Evolutionary conservation across 1,140 invertebrate genomes (phyloP).

Genomic region (Ceratosolen fusciceps): DNA sequence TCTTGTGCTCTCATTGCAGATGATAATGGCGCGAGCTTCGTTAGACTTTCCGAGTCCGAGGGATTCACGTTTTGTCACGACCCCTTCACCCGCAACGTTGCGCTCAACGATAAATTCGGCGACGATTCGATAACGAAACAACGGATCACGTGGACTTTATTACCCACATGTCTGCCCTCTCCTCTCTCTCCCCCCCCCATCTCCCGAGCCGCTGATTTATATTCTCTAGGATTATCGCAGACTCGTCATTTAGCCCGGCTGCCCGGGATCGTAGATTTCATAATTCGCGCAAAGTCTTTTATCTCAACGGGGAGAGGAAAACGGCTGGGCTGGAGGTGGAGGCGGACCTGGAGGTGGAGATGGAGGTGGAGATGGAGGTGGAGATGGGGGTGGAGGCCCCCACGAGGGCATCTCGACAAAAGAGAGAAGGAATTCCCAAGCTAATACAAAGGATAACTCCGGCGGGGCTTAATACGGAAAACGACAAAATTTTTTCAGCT

Average conservation of each 20-base stretch:
- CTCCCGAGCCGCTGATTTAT: background rate
- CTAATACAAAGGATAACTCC: background rate
- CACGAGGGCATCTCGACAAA: no score
- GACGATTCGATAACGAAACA: no score
- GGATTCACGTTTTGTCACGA: no score
- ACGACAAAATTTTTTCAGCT: constrained; percentile 25
- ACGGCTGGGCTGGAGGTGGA: background rate
- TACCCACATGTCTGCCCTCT: no score
- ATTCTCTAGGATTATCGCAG: constrained; percentile 20
- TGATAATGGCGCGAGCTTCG: constrained; percentile 4
- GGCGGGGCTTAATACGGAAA: background rate
- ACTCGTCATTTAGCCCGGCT: background rate
- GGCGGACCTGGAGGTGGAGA: no score
- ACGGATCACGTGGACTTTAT: background rate
- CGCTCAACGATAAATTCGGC: no score
- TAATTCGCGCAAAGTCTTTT: constrained; percentile 24
- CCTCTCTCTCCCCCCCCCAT: no score
- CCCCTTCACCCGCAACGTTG: no score
- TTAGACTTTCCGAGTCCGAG: background rate
- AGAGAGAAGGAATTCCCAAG: constrained; percentile 1
- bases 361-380: no score
- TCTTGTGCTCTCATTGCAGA: constrained; percentile 25
- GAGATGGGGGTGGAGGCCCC: no score
- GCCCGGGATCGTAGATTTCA: background rate
- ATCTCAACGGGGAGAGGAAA: background rate